These are phyloP conservation scores for Heterochromis multidens DNA, from an alignment of 2,113 vertebrate genomes.

Conservation along the genomic window DNA sequence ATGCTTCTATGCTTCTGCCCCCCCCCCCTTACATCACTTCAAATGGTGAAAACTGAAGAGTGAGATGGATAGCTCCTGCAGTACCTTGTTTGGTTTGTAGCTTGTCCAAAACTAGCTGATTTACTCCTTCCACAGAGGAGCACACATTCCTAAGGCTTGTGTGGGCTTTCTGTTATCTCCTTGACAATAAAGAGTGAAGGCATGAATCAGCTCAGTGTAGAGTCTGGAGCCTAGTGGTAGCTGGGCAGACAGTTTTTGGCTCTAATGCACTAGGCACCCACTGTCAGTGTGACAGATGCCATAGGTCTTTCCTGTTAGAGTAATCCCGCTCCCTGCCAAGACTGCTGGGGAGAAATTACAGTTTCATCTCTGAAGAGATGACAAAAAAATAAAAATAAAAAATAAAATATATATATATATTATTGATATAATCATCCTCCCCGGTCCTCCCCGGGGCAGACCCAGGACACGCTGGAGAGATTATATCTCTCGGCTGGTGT, in stretches of 20 bases:
- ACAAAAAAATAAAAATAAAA: not conserved
- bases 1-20: not conserved
- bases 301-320: not conserved
- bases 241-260: not conserved
- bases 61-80: not conserved
- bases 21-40: not conserved
- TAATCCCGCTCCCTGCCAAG: slow-evolving; percentile 17
- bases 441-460: too few species aligned
- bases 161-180: slow-evolving; percentile 19
- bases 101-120: slow-evolving; percentile 31
- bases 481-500: too few species aligned
- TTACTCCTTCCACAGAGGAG: not conserved
- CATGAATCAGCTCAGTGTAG: slow-evolving; percentile 1
- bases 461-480: too few species aligned
- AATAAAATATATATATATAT: too few species aligned
- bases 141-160: slow-evolving; percentile 29
- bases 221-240: slow-evolving; percentile 20
- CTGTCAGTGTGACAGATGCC: slow-evolving; percentile 13
- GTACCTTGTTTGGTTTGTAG: slow-evolving; percentile 50
- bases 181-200: slow-evolving; percentile 20
- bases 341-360: not conserved
- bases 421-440: too few species aligned
- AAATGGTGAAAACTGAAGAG: not conserved
- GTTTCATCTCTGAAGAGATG: slow-evolving; percentile 6
- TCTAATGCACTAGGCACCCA: not conserved